These are phyloP conservation scores for Cyphomyrus plagiostoma DNA, from an alignment of 2,113 vertebrate species.

Conservation along the genomic window DNA sequence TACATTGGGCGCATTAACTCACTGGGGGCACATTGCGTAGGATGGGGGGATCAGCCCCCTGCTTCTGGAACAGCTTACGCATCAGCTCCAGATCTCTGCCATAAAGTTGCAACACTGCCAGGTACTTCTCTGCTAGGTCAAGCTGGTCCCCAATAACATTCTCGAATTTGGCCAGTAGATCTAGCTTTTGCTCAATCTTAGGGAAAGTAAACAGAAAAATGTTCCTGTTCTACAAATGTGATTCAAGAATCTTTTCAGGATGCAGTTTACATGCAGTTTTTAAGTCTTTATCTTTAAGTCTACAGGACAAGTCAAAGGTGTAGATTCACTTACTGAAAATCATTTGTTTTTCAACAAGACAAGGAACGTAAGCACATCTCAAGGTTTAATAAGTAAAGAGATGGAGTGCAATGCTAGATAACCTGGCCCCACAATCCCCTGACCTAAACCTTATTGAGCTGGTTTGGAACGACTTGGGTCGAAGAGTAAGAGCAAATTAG, in stretches of 20 bases:
- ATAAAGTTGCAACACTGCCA: constrained; percentile 61
- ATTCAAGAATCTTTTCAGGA: background rate
- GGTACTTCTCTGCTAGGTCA: constrained; percentile 61
- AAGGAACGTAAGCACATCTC: background rate
- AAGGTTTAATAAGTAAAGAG: background rate
- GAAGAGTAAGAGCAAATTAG: background rate
- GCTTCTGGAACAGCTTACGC: constrained; percentile 60
- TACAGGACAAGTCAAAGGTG: too few relatives aligned
- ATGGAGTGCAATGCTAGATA: background rate
- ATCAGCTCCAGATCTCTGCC: constrained; percentile 64
- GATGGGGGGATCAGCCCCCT: constrained; percentile 62
- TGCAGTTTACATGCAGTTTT: background rate
- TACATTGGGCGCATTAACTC: constrained; percentile 20
- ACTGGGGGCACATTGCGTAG: constrained; percentile 68
- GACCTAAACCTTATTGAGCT: background rate
- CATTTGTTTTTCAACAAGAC: background rate
- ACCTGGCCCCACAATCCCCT: background rate
- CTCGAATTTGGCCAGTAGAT: constrained; percentile 61
- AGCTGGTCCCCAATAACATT: constrained; percentile 48
- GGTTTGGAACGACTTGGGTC: background rate
- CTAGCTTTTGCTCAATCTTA: constrained; percentile 68
- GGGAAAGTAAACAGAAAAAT: constrained; percentile 15
- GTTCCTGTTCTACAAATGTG: background rate
- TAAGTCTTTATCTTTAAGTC: too few relatives aligned
- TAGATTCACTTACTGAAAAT: background rate